phyloP scores from a whole-genome alignment of 1,140 invertebrate genomes.

The Homarus americanus region DNA sequence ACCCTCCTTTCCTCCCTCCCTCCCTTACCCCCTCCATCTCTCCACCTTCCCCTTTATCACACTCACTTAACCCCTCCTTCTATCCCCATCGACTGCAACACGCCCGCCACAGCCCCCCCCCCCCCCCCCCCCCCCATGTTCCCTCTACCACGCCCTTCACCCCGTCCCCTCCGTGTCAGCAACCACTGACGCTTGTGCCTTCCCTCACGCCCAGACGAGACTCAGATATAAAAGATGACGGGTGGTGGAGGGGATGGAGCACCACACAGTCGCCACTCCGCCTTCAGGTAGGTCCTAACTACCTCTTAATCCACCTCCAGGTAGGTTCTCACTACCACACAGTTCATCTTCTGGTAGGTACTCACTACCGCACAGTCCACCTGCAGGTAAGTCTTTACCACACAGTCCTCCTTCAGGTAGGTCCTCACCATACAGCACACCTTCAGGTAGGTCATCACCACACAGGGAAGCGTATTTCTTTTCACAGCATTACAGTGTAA shows the following conservation, averaged over 20 bases:
- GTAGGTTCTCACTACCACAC: too few species aligned
- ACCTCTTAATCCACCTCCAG: too few species aligned
- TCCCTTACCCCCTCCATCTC: not conserved
- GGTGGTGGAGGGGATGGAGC: not conserved
- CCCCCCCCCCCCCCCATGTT: not conserved
- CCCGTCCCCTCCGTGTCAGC: not conserved
- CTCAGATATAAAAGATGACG: constrained; percentile 5
- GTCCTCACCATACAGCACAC: too few species aligned
- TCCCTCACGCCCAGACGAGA: not conserved
- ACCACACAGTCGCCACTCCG: not conserved
- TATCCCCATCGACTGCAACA: too few species aligned
- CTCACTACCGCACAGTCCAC: too few species aligned
- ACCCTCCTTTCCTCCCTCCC: not conserved
- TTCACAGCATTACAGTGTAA: too few species aligned
- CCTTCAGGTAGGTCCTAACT: not conserved
- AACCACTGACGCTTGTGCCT: not conserved
- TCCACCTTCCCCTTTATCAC: too few species aligned
- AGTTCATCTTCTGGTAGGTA: too few species aligned
- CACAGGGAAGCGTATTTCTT: not conserved
- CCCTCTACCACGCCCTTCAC: not conserved
- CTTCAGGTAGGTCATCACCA: not conserved
- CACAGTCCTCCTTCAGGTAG: too few species aligned
- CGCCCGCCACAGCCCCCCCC: too few species aligned
- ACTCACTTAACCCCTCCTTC: too few species aligned
- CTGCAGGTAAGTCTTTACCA: too few species aligned